Evolutionary conservation across 2,888 invertebrate species (phyloP).

Genomic region (Melipona bicolor): DNA sequence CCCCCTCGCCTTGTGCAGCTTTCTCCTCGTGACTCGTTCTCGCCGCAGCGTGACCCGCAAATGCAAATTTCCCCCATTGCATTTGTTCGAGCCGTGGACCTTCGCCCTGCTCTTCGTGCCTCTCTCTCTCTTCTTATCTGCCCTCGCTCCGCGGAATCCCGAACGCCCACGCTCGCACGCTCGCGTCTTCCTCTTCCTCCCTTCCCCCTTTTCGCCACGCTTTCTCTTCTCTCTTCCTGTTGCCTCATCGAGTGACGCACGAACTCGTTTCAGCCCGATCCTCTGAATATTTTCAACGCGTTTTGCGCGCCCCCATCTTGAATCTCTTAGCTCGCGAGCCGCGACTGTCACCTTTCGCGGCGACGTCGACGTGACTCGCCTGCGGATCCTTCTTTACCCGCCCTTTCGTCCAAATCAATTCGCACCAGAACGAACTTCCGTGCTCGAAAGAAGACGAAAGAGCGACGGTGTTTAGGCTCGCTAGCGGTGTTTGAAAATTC

Average conservation of each 20-base stretch:
- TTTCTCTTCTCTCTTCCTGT: conserved; percentile 3
- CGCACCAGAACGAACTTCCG: neutral
- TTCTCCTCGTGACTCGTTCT: conserved; percentile 19
- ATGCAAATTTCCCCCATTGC: conserved; percentile 54
- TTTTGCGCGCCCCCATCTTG: neutral
- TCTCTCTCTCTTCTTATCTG: neutral
- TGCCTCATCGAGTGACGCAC: neutral
- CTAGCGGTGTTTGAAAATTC: too few relatives aligned
- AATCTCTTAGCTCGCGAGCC: neutral
- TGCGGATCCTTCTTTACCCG: neutral
- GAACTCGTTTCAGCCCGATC: conserved; percentile 3
- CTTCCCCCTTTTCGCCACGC: neutral
- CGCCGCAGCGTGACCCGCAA: conserved; percentile 47
- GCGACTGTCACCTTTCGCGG: neutral
- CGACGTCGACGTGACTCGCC: neutral
- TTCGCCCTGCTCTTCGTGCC: conserved; percentile 4
- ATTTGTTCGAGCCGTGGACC: conserved; percentile 52
- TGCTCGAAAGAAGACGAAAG: too few relatives aligned
- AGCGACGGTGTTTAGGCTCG: too few relatives aligned
- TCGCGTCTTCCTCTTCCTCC: neutral
- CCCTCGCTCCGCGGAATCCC: neutral
- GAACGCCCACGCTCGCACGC: conserved; percentile 22
- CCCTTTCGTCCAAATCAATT: neutral
- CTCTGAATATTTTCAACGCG: neutral
- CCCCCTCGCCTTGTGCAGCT: conserved; percentile 25